Percentiles rank a stretch among this genome's conserved stretches.
Conservation (phyloP, 2,113 vertebrate genomes). For the Ploceus nigricollis region DNA sequence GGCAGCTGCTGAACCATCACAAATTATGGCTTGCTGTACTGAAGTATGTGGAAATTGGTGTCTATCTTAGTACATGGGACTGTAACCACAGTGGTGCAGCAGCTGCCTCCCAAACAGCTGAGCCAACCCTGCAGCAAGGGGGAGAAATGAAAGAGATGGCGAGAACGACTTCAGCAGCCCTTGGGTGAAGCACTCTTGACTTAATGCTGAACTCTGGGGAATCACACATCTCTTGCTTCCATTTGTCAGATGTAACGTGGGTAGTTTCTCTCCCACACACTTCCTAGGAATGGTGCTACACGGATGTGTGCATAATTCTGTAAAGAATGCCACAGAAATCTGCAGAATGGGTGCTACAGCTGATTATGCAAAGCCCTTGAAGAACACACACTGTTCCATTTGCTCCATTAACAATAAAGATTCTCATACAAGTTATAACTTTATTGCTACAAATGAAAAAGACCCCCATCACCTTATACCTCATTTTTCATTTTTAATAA, state of each 20-base stretch:
- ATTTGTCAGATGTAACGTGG: not conserved
- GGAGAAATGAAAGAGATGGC: not conserved
- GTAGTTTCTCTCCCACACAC: not conserved
- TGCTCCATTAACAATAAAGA: not conserved
- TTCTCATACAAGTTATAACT: not conserved
- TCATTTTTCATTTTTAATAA: not conserved
- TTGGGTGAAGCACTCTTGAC: not conserved
- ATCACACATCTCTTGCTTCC: not conserved
- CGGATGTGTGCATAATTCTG: not conserved
- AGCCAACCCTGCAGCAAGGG: constrained; percentile 34
- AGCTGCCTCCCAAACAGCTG: constrained; percentile 45
- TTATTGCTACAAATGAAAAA: not conserved
- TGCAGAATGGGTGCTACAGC: not conserved
- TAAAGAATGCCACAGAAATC: not conserved
- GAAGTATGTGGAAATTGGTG: constrained; percentile 50
- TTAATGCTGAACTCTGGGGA: not conserved
- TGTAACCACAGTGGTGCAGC: not conserved
- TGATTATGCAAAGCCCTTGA: not conserved
- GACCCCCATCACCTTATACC: not conserved
- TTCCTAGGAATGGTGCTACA: not conserved
- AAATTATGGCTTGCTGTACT: constrained; percentile 30
- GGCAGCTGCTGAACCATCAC: constrained; percentile 51
- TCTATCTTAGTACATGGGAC: not conserved
- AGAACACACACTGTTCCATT: accelerated
- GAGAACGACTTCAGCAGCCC: not conserved